Conservation (phyloP, 2,797 vertebrate species). For the Mormyrus hasselquistii region DNA sequence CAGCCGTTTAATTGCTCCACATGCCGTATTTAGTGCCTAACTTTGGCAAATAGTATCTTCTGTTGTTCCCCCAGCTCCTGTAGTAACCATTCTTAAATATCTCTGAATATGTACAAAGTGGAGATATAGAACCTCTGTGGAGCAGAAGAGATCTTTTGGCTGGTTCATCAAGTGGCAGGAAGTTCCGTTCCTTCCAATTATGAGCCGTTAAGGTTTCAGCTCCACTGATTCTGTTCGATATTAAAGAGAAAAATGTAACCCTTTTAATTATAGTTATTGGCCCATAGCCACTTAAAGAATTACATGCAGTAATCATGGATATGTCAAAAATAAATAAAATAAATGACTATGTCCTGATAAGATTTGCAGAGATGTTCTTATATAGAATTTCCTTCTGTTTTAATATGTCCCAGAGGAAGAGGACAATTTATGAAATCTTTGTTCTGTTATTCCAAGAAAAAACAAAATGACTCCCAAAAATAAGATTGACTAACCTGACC, state of each 20-base stretch:
- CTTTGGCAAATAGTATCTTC: background rate
- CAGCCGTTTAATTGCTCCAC: background rate
- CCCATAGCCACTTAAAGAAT: background rate
- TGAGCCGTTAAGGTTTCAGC: background rate
- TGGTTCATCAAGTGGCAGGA: background rate
- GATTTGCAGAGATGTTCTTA: background rate
- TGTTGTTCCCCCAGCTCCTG: background rate
- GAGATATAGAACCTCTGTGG: background rate
- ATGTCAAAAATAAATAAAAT: slow-evolving; percentile 1
- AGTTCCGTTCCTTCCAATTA: background rate
- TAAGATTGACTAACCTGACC: background rate
- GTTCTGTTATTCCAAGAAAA: background rate
- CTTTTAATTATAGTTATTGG: background rate
- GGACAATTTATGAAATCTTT: background rate
- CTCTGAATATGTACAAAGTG: background rate
- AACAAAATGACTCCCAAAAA: background rate
- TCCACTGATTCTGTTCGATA: background rate
- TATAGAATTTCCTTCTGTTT: background rate
- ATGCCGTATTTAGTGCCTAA: background rate
- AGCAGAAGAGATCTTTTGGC: background rate
- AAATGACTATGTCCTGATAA: background rate
- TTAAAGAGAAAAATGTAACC: background rate
- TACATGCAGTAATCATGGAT: background rate
- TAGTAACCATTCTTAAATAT: background rate
- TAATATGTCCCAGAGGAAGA: background rate